Evolutionary conservation across 1,140 invertebrate species (phyloP), one percentile per base, ranked within the genome.

Genomic region (Neoseiulus cucumeris): DNA sequence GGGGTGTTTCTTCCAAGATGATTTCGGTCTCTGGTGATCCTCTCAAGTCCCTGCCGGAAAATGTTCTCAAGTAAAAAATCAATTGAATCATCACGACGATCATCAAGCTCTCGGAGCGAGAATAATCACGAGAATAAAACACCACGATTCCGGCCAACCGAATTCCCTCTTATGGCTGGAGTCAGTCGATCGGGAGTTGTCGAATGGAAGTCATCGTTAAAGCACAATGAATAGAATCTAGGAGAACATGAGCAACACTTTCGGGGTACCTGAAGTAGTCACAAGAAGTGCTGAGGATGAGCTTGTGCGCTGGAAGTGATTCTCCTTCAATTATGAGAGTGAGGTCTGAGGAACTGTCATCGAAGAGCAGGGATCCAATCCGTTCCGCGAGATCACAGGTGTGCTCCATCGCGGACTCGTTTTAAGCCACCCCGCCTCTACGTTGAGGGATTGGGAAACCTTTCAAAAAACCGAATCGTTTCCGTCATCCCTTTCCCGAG

Each of bases 41-140:
- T 69, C 83, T 82, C 78, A 98, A 81, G n/a, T 93, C 93, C 45
- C 92, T 91, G 79, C 83, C 92, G 18, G 93, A 80, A 28, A 97
- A 76, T 64, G 87, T 85, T 71, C 83, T 83, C 70, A 59, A 2
- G 25, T 5, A 28, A 14, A 14, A 14, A n/a, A n/a, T n/a, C n/a
- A n/a, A n/a, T n/a, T n/a, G n/a, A n/a, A n/a, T n/a, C n/a, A n/a
- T n/a, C n/a, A n/a, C n/a, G n/a, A n/a, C n/a, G n/a, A n/a, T n/a
- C n/a, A n/a, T n/a, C n/a, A n/a, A n/a, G n/a, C n/a, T n/a, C n/a
- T n/a, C n/a, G n/a, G n/a, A n/a, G n/a, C n/a, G n/a, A n/a, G n/a
- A n/a, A n/a, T n/a, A n/a, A n/a, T n/a, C n/a, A n/a, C n/a, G n/a
- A n/a, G n/a, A n/a, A n/a, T n/a, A n/a, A n/a, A n/a, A n/a, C n/a